phyloP scores from a whole-genome alignment of 2,113 vertebrate species.

The Colius striatus region DNA sequence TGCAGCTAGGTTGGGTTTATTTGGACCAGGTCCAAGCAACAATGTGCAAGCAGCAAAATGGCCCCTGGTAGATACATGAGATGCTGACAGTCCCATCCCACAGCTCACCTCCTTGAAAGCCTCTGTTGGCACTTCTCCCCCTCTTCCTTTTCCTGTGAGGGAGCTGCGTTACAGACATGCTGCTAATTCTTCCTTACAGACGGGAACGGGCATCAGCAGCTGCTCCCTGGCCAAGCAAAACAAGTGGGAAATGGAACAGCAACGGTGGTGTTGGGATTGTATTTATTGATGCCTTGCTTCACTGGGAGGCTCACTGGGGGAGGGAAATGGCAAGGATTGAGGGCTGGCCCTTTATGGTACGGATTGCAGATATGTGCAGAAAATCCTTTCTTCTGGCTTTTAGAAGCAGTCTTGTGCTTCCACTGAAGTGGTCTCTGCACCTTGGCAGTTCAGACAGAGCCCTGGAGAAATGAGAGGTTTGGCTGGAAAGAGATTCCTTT shows the following conservation, averaged over 20 bases:
- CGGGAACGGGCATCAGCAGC: rapidly evolving
- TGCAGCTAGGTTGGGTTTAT: background rate
- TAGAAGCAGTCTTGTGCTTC: background rate
- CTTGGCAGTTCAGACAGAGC: background rate
- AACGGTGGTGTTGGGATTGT: background rate
- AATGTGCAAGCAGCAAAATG: background rate
- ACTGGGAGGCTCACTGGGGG: background rate
- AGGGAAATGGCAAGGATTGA: background rate
- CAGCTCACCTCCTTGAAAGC: background rate
- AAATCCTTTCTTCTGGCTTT: background rate
- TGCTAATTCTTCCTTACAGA: background rate
- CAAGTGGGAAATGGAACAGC: background rate
- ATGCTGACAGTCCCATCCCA: background rate
- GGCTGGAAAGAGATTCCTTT: background rate
- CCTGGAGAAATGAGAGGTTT: constrained; percentile 1
- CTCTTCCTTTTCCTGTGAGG: rapidly evolving
- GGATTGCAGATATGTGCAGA: background rate
- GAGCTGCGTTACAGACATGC: rapidly evolving
- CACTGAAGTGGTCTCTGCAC: background rate
- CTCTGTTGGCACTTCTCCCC: background rate
- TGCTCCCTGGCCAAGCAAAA: background rate
- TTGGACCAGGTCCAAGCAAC: background rate
- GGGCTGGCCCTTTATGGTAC: background rate
- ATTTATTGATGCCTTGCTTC: background rate
- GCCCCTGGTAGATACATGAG: background rate